Conservation (phyloP, 2,113 vertebrate genomes). For the Synodontis membranacea region DNA sequence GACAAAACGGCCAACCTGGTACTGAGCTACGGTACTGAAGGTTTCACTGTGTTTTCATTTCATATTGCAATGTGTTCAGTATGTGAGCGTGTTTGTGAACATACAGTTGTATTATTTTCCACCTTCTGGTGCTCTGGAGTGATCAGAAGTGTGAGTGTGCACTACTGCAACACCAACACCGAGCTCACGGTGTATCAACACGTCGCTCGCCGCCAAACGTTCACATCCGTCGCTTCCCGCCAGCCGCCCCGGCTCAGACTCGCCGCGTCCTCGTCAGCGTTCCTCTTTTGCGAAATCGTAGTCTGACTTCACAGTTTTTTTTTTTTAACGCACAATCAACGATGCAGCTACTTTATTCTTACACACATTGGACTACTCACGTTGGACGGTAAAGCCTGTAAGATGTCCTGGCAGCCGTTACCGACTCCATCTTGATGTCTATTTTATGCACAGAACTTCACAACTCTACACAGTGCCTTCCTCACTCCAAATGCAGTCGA, state of each 20-base stretch:
- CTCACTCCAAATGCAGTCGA: background rate
- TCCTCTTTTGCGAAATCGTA: background rate
- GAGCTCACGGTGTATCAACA: background rate
- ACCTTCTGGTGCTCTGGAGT: background rate
- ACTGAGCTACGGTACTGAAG: background rate
- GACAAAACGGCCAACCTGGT: background rate
- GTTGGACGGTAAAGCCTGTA: background rate
- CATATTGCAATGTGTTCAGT: background rate
- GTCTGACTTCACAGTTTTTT: background rate
- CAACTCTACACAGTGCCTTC: background rate
- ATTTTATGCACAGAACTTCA: background rate
- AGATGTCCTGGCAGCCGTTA: background rate
- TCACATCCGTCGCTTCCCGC: background rate
- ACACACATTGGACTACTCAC: background rate
- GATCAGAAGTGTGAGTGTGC: background rate
- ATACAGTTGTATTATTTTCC: background rate
- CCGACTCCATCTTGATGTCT: background rate
- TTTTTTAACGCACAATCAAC: background rate
- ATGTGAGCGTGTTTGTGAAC: background rate
- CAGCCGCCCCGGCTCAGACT: background rate
- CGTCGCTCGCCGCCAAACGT: background rate
- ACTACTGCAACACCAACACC: background rate
- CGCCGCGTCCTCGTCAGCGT: background rate
- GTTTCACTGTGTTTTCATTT: background rate
- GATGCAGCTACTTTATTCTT: constrained; percentile 8